Base-by-base conservation (phyloP, 2,888 invertebrate species). In the Acanthosepion pharaonis region DNA sequence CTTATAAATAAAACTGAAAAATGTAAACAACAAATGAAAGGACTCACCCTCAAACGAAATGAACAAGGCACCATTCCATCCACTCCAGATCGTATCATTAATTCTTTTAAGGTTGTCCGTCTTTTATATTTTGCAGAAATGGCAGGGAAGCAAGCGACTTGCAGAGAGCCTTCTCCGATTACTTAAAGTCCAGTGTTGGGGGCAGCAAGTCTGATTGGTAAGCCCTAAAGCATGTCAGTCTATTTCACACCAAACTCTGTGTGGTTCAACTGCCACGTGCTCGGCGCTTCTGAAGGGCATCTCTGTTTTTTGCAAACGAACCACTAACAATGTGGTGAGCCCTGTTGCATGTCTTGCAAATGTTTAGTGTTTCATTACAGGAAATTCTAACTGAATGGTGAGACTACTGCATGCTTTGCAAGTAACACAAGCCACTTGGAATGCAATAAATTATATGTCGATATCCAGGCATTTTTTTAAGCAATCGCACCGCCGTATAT, bases 91-190 rank as follows among this genome's bases (percentile, higher is more conserved):
- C 25, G 25, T 64, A 64, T 64, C 78, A 78, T 64, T 59, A 78
- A 78, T n/a, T n/a, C 78, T 78, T 78, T 78, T 33, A 33, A 78
- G n/a, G 78, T 78, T 78, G 78, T 78, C n/a, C 78, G 78, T 78
- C 15, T 78, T 59, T 59, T 78, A 78, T 78, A 78, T 78, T 78
- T 78, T 78, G 78, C 78, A 78, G 78, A 78, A 33, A n/a, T 78
- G 78, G n/a, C n/a, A 78, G 78, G 78, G 11, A 15, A 15, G 78
- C 78, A n/a, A 33, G n/a, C n/a, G 78, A 78, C 11, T 78, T 78
- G 33, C 78, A 78, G n/a, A 33, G n/a, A 78, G 78, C n/a, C 78
- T 78, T 78, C 78, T 78, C 78, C n/a, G n/a, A 78, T 78, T 78
- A 78, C n/a, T 78, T 78, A 78, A 78, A 78, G n/a, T 78, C 78